Percentiles rank a stretch among this genome's conserved stretches.
Conservation (phyloP, 1,140 invertebrate genomes). For the Drosophila serrata region DNA sequence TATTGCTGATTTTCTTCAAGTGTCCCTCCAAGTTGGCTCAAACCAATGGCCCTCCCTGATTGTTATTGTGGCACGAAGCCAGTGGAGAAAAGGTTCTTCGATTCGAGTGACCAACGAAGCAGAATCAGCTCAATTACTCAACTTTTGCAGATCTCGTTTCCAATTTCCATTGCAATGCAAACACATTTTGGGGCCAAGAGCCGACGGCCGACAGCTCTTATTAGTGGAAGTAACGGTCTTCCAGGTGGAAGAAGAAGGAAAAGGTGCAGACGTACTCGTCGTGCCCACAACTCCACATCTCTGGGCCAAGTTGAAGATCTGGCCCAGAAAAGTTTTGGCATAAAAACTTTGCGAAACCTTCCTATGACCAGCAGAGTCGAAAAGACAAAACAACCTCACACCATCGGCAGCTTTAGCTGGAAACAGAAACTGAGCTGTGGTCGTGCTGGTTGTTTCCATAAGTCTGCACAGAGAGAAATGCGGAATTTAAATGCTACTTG, state of each 20-base stretch:
- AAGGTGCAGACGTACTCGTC: conserved; percentile 42
- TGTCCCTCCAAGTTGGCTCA: conserved; percentile 2
- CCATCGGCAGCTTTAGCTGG: conserved; percentile 36
- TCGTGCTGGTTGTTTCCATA: conserved; percentile 30
- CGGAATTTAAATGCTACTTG: not conserved
- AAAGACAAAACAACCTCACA: conserved; percentile 65
- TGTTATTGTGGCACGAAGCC: conserved; percentile 58
- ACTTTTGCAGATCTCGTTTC: conserved; percentile 62
- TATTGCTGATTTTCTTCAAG: conserved; percentile 5
- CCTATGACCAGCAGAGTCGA: conserved; percentile 38
- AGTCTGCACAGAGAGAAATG: conserved; percentile 32
- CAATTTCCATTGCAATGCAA: conserved; percentile 59
- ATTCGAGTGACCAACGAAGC: conserved; percentile 37
- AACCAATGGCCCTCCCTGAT: too few species aligned
- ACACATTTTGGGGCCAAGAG: conserved; percentile 54
- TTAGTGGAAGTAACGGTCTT: conserved; percentile 31
- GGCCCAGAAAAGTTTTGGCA: conserved; percentile 47
- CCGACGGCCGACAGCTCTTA: conserved; percentile 30
- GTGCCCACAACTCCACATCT: conserved; percentile 27
- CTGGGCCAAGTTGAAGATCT: conserved; percentile 43
- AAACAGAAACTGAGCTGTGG: conserved; percentile 35
- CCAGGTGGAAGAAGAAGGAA: conserved; percentile 35
- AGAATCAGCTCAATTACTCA: conserved; percentile 74
- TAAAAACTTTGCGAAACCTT: conserved; percentile 41
- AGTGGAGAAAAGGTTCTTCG: conserved; percentile 24